A percentile compares a stretch with the other conserved stretches of the same genome.
phyloP scores from a whole-genome alignment of 1,140 invertebrate genomes.

The Catajapyx aquilonaris region DNA sequence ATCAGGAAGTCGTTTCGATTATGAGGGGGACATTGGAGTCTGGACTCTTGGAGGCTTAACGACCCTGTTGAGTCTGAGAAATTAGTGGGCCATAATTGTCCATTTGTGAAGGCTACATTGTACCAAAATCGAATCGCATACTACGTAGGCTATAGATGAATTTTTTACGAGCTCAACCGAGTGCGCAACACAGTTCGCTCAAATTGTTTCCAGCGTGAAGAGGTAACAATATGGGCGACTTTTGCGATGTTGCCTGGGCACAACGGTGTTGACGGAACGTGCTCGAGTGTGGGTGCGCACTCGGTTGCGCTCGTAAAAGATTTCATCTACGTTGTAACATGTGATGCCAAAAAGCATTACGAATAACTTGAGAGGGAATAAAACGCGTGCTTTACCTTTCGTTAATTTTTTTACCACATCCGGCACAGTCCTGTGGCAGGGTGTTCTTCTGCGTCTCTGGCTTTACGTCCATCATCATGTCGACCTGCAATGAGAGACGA shows the following conservation, averaged over 20 bases:
- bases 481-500: constrained; percentile 3
- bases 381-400: constrained; percentile 15
- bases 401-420: constrained; percentile 15
- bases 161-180: no score
- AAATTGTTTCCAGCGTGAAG: no score
- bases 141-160: no score
- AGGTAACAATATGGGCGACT: no score
- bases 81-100: background rate
- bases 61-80: constrained; percentile 2
- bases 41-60: constrained; percentile 2
- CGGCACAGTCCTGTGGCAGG: constrained; percentile 13
- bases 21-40: constrained; percentile 3
- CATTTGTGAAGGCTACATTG: background rate
- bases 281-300: no score
- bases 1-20: constrained; percentile 3
- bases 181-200: no score
- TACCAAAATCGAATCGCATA: constrained; percentile 3
- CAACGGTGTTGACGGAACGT: no score
- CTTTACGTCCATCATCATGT: constrained; percentile 14
- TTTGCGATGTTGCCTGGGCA: no score
- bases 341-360: no score
- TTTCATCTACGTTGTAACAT: no score
- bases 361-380: no score
- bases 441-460: constrained; percentile 9
- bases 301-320: no score